These are phyloP conservation scores for Myotis myotis DNA, from an alignment of 2,797 vertebrate species.

Conservation along the genomic window DNA sequence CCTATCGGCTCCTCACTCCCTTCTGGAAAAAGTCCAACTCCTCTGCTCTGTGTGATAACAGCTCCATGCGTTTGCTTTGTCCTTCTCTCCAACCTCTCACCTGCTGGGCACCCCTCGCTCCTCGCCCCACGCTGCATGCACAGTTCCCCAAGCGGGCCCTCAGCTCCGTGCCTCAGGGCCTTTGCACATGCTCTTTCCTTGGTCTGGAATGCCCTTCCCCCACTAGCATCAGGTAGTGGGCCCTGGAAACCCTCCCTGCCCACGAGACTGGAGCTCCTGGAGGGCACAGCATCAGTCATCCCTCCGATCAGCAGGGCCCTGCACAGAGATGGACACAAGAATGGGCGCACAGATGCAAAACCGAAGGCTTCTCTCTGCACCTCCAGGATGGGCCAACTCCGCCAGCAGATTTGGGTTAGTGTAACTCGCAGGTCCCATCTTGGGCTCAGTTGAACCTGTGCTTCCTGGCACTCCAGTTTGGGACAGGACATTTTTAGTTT, in stretches of 20 bases:
- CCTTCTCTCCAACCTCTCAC: neutral
- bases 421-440: neutral
- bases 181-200: neutral
- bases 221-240: neutral
- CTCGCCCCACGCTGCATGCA: accelerated
- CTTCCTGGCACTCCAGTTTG: too few species aligned
- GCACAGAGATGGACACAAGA: accelerated
- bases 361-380: neutral
- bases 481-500: neutral
- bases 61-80: neutral
- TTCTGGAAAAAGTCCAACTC: neutral
- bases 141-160: neutral
- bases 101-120: neutral
- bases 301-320: neutral
- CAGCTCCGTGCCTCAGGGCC: neutral
- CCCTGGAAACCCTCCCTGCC: neutral
- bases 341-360: neutral
- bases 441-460: neutral
- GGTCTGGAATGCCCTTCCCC: neutral
- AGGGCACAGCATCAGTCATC: neutral
- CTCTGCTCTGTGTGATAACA: neutral
- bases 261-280: neutral
- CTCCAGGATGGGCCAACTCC: neutral
- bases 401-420: neutral
- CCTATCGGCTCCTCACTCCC: neutral